Conservation (phyloP, 1,140 invertebrate genomes). For the Vollenhovia emeryi region DNA sequence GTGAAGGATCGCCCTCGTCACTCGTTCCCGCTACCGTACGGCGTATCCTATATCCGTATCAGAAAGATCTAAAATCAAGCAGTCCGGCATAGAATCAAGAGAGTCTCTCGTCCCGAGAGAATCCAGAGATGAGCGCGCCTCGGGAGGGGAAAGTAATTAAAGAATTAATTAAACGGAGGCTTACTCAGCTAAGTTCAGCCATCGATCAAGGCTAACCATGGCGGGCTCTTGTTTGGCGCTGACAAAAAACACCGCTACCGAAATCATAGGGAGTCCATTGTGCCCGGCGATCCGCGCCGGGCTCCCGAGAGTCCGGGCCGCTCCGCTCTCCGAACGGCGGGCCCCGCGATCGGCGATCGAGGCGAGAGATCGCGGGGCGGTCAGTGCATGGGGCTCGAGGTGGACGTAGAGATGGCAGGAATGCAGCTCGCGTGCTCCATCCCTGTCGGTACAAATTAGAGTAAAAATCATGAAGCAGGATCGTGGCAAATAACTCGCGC, state of each 20-base stretch:
- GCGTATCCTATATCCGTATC: constrained; percentile 62
- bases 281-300: constrained; percentile 38
- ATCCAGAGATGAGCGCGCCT: constrained; percentile 23
- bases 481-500: constrained; percentile 82
- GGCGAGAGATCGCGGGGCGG: constrained; percentile 1
- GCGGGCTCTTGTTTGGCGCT: constrained; percentile 68
- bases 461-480: constrained; percentile 82
- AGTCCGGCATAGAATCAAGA: constrained; percentile 28
- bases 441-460: constrained; percentile 84
- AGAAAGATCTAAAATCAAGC: constrained; percentile 66
- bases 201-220: constrained; percentile 78
- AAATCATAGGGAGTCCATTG: constrained; percentile 77
- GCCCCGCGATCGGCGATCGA: constrained; percentile 42
- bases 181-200: constrained; percentile 80
- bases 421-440: constrained; percentile 80
- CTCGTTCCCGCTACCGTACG: constrained; percentile 62
- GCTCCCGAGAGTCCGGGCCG: constrained; percentile 30
- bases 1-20: constrained; percentile 28
- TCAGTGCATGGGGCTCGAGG: not conserved
- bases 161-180: constrained; percentile 81
- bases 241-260: constrained; percentile 80
- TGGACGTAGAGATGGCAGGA: constrained; percentile 69
- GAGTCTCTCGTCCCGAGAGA: constrained; percentile 9
- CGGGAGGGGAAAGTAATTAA: constrained; percentile 77
- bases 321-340: constrained; percentile 33